Base-by-base conservation (phyloP, 2,113 vertebrate genomes). In the Chaetura pelagica region DNA sequence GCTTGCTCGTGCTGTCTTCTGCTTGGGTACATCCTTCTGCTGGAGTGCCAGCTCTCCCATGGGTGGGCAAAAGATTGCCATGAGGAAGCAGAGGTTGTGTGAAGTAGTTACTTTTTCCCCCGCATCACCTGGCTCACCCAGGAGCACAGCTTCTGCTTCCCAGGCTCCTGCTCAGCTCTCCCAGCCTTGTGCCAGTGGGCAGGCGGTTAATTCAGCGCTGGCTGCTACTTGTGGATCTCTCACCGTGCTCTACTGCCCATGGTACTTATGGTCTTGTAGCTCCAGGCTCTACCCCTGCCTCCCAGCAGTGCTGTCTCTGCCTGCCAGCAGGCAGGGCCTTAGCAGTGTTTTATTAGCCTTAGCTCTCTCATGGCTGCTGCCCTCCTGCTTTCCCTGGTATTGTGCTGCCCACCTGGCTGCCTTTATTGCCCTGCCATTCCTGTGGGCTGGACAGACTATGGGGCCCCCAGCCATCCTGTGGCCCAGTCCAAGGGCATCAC, bases 121-220 rank as follows among this genome's bases (percentile, higher is more conserved):
- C 57, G 15, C n/a, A 7, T 67, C 0, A 2, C 58, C 62, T 3
- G 7, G 73, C 68, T 88, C 11, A 63, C 32, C 29, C 24, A 75
- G 76, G 88, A 85, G 35, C 75, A 34, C 2, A 2, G 38, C 40
- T 80, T 89, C 75, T 49, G 35, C 35, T 69, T 58, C 32, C 58
- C 2, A 4, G 69, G 69, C 52, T 93, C 58, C 46, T 92, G 38
- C 64, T 93, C 84, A 86, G 82, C 54, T 83, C 67, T 83, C 40
- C 26, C 77, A 78, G 32, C 32, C 68, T 49, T 18, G 66, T 96
- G 94, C 92, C 94, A 97, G 74, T 49, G 15, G 84, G 48, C 22
- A 8, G 80, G 63, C 61, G 92, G 58, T 81, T 88, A 61, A 38
- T 89, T 76, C 17, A 26, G 76, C 23, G 13, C 74, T 13, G 32